Base-by-base conservation (phyloP, 2,888 invertebrate species). In the Anagyrus pseudococci region DNA sequence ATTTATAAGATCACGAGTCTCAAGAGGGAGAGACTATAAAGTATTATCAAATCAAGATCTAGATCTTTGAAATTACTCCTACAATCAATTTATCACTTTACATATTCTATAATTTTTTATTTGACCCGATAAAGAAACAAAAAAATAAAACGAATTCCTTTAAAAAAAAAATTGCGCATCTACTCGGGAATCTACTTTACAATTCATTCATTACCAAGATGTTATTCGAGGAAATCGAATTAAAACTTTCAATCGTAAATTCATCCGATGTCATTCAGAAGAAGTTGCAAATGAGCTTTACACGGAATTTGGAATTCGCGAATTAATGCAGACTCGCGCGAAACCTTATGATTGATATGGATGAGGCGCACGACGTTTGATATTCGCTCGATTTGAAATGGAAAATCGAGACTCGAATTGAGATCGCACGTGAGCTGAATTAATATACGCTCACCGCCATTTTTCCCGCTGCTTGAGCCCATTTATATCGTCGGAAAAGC, bases 381-480 rank as follows among this genome's bases (percentile, higher is more conserved):
- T 77, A 75, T 75, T 75, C 75, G 78, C 78, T 77, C 75, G 72
- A 77, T 78, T 78, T 78, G 72, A 78, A 78, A 77, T 78, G 77
- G 77, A 78, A 77, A 78, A 77, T 78, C 76, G 77, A 77, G 73
- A 69, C 67, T 67, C 72, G 73, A 73, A 77, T 77, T 76, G 75
- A 75, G 73, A 76, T 75, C 65, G 76, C 71, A 77, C 78, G 78
- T 78, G 78, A 78, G 73, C 69, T 71, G 77, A 75, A 77, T 77
- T 76, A 76, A 77, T 77, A 70, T 73, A 25, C 40, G 25, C 20
- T 47, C n/a, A 15, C 17, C 33, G 25, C 8, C 15, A 13, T 29
- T 8, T 17, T 33, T 43, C 25, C 13, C 22, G 17, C 20, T 19
- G 13, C 48, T 41, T 48, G 7, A 49, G 20, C 53, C 41, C 40